Base-by-base conservation (phyloP, 2,797 vertebrate species). In the Malurus splendens region DNA sequence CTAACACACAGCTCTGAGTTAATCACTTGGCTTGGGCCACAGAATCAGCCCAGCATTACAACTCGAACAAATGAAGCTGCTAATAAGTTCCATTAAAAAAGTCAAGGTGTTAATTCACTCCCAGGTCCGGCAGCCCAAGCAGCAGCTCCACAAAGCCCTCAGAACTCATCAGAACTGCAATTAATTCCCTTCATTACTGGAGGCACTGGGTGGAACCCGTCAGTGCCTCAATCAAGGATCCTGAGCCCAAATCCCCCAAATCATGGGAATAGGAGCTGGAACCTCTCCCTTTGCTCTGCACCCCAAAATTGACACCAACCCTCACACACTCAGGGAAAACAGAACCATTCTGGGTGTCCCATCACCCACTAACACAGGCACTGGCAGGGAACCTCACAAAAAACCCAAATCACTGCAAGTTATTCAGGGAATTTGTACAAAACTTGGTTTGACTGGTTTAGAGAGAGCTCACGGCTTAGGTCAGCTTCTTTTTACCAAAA, bases 81-180 rank as follows among this genome's bases (percentile, higher is more conserved):
- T 84, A 71, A 89, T 39, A 85, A 82, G 61, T 75, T 61, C 59
- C 24, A 52, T 61, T 81, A 5, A 65, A 79, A 50, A 47, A 91
- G 81, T 42, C 64, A 74, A 64, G 70, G 82, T 77, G 86, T 68
- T 72, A 81, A 75, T 78, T 89, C 87, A 82, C 48, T 67, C 54
- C 60, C 57, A 72, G 85, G 32, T 32, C 32, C 32, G 3, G 4
- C 60, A 81, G 76, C 36, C 22, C 84, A 44, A 8, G 20, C 5
- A 25, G 42, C 2, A 77, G 55, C 18, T 55, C 66, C 48, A 51
- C 5, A 72, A 66, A 65, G 24, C n/a, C 2, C 42, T 30, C 66
- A 12, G 70, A 12, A 47, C 66, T 78, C 9, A 23, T 39, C 1
- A 81, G 56, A 87, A 82, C 22, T 44, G 32, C 12, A 56, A 78